Conservation (phyloP, 2,113 vertebrate species). For the Seriola aureovittata region DNA sequence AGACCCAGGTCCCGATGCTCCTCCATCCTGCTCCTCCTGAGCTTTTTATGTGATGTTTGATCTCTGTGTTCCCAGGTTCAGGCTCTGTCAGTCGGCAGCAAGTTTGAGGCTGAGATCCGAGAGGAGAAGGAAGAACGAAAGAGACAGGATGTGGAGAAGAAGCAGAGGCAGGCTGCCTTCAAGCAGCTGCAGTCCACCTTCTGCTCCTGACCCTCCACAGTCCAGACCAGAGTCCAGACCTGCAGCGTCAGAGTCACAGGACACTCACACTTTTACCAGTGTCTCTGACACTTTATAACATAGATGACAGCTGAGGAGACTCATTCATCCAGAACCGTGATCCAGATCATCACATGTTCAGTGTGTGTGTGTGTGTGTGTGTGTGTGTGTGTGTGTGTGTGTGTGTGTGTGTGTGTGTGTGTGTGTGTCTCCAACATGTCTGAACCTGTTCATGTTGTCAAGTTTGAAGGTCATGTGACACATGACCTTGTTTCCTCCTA, state of each 20-base stretch:
- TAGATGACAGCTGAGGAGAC: too few relatives aligned
- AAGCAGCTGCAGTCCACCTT: conserved; percentile 93
- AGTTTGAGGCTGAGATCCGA: conserved; percentile 94
- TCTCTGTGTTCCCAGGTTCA: conserved; percentile 83
- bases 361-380: not conserved
- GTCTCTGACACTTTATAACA: too few relatives aligned
- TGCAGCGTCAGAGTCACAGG: not conserved
- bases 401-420: not conserved
- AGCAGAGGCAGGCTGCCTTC: conserved; percentile 92
- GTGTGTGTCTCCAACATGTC: too few relatives aligned
- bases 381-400: too few relatives aligned
- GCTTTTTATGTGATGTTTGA: not conserved
- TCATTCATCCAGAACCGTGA: too few relatives aligned
- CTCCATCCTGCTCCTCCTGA: too few relatives aligned
- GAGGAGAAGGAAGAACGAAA: conserved; percentile 93
- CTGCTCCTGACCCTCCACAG: conserved; percentile 75
- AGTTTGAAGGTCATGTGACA: conserved; percentile 5
- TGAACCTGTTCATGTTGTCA: too few relatives aligned
- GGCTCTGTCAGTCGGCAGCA: conserved; percentile 90
- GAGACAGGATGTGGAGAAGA: conserved; percentile 89
- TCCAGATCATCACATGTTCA: not conserved
- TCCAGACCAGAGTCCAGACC: not conserved
- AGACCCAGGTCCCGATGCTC: too few relatives aligned
- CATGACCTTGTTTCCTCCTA: not conserved
- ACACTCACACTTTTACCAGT: not conserved